Percentiles rank a stretch among this genome's conserved stretches.
Evolutionary conservation across 2,113 vertebrate genomes (phyloP).

Genomic region (Megaceryle maxima): DNA sequence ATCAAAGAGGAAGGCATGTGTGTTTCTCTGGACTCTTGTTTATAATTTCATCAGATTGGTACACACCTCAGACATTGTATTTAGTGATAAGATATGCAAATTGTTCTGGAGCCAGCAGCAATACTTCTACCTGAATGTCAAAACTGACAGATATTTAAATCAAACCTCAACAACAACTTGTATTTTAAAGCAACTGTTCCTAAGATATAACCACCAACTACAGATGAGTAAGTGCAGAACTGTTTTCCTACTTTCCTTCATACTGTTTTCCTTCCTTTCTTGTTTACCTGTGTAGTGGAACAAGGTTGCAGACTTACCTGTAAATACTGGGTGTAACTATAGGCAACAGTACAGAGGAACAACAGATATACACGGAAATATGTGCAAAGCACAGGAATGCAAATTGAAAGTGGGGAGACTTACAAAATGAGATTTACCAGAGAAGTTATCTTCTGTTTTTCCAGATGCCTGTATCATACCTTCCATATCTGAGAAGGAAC

Average conservation of each 20-base stretch:
- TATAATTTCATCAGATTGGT: conserved; percentile 74
- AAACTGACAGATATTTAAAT: conserved; percentile 73
- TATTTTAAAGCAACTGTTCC: conserved; percentile 6
- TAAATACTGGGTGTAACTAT: neutral
- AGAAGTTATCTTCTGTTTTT: neutral
- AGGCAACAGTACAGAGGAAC: neutral
- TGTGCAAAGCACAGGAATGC: neutral
- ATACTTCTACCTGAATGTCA: conserved; percentile 72
- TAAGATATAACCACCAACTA: conserved; percentile 4
- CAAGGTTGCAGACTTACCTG: neutral
- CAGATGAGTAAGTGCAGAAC: conserved; percentile 8
- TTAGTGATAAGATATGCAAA: conserved; percentile 73
- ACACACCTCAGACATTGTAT: conserved; percentile 67
- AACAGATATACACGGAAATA: neutral
- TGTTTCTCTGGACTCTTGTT: conserved; percentile 63
- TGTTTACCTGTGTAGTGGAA: neutral
- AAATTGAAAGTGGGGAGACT: neutral
- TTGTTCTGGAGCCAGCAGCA: conserved; percentile 69
- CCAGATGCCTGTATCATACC: neutral
- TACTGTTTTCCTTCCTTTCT: neutral
- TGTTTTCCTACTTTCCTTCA: neutral
- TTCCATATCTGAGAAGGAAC: conserved; percentile 9
- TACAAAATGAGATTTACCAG: neutral
- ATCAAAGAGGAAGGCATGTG: conserved; percentile 1
- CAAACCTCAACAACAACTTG: conserved; percentile 51